phyloP scores from a whole-genome alignment of 64 coral and sea anemone genomes.

The Pocillopora verrucosa region DNA sequence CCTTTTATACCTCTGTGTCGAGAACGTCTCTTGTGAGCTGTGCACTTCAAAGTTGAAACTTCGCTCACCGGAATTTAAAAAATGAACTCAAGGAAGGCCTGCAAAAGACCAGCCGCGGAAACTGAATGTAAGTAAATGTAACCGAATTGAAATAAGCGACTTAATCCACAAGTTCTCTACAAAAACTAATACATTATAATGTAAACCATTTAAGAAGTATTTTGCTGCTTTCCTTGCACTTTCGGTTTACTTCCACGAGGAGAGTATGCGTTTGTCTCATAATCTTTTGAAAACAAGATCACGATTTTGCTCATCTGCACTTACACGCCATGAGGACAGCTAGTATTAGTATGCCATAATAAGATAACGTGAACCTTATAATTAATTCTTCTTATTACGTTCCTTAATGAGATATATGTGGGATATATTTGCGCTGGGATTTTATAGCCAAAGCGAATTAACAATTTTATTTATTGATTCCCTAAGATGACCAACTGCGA shows the following conservation, averaged over 20 bases:
- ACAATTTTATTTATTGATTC: background rate
- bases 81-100: background rate
- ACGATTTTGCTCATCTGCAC: too few relatives aligned
- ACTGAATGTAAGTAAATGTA: slow-evolving; percentile 2
- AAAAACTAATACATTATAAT: background rate
- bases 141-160: background rate
- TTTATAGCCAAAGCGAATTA: background rate
- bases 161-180: background rate
- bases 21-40: background rate
- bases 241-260: too few relatives aligned
- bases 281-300: too few relatives aligned
- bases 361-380: too few relatives aligned
- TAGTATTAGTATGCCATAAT: too few relatives aligned
- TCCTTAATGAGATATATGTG: too few relatives aligned
- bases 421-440: background rate
- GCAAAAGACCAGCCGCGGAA: background rate
- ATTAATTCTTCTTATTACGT: too few relatives aligned
- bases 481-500: background rate
- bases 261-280: too few relatives aligned
- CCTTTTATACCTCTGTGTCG: background rate
- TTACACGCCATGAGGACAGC: too few relatives aligned
- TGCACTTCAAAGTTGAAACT: background rate
- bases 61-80: background rate
- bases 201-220: too few relatives aligned
- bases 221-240: too few relatives aligned